Conservation (phyloP, 2,888 invertebrate genomes). For the Microplitis manilae region DNA sequence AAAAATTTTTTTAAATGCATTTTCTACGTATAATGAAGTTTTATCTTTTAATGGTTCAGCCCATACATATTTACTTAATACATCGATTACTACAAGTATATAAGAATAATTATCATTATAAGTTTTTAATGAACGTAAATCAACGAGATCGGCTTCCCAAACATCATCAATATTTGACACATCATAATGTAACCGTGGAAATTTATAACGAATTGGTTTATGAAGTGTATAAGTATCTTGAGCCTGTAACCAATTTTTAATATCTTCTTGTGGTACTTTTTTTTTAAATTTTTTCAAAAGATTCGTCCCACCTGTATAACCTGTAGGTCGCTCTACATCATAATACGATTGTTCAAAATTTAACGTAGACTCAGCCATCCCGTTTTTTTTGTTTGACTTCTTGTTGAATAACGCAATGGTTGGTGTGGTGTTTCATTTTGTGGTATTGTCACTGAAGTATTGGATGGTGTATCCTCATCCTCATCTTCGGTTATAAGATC, state of each 20-base stretch:
- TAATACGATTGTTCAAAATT: neutral
- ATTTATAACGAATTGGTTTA: conserved; percentile 9
- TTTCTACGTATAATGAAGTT: neutral
- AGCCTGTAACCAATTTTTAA: conserved; percentile 22
- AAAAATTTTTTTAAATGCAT: neutral
- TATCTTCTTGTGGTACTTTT: neutral
- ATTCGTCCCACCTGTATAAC: conserved; percentile 26
- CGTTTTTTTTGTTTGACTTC: no score
- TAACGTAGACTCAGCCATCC: no score
- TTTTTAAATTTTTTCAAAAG: conserved; percentile 23
- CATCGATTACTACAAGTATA: neutral
- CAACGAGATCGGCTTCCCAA: conserved; percentile 41
- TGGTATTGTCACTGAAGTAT: no score
- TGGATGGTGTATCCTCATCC: no score
- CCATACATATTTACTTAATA: conserved; percentile 46
- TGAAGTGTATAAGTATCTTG: conserved; percentile 1
- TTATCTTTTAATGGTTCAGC: conserved; percentile 46
- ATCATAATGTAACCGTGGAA: conserved; percentile 31
- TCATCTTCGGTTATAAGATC: no score
- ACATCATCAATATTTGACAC: conserved; percentile 44
- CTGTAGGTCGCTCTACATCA: conserved; percentile 25
- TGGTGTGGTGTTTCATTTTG: no score
- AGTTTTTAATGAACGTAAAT: conserved; percentile 24
- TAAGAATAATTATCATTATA: conserved; percentile 46
- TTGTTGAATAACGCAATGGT: no score